phyloP scores from a whole-genome alignment of 2,113 vertebrate genomes.

The Platysternon megacephalum region DNA sequence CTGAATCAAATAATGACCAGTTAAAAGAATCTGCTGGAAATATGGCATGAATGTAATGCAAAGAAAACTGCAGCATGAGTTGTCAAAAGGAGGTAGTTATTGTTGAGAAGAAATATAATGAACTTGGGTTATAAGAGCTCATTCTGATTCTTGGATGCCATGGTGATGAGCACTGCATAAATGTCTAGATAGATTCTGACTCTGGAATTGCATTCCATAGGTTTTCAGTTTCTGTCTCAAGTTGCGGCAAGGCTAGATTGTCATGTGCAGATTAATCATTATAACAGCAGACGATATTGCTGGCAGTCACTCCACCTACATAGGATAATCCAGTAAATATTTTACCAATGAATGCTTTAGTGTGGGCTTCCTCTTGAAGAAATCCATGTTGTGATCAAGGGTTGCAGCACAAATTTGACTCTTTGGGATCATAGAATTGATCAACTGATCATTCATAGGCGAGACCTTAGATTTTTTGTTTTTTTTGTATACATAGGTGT shows the following conservation, averaged over 20 bases:
- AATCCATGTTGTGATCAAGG: background rate
- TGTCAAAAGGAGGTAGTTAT: slow-evolving; percentile 56
- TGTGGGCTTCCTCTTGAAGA: background rate
- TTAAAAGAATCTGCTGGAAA: slow-evolving; percentile 60
- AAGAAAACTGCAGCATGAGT: slow-evolving; percentile 59
- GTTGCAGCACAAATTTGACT: background rate
- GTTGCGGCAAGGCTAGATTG: background rate
- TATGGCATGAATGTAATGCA: slow-evolving; percentile 51
- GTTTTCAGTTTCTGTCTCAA: background rate
- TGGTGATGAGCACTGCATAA: background rate
- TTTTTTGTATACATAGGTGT: background rate
- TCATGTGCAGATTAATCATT: background rate
- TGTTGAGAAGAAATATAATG: slow-evolving; percentile 31
- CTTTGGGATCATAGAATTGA: background rate
- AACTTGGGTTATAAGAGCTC: background rate
- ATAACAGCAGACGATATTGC: rapidly evolving
- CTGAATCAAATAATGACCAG: slow-evolving; percentile 46
- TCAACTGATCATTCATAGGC: background rate
- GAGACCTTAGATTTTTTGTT: background rate
- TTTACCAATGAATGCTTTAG: background rate
- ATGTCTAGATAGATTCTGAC: background rate
- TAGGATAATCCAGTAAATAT: background rate
- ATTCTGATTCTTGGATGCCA: background rate
- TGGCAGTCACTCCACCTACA: background rate
- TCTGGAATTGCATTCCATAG: background rate